A percentile compares a stretch with the other conserved stretches of the same genome.
Conservation (phyloP, 2,113 vertebrate species). For the Heterotilapia buettikoferi region DNA sequence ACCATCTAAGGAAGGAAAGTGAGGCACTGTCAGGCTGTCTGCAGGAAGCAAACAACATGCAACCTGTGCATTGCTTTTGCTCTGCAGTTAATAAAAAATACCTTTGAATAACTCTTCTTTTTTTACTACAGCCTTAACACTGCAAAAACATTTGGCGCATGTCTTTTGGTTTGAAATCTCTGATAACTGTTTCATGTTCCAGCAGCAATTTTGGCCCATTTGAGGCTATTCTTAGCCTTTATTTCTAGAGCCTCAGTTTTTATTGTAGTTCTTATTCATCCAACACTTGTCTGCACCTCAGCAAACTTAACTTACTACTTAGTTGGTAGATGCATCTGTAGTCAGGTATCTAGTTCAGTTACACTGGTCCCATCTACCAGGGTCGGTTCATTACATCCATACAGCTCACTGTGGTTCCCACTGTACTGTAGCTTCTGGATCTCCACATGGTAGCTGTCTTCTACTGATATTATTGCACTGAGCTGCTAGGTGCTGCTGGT, state of each 20-base stretch:
- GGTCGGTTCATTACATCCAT: neutral
- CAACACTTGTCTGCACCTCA: neutral
- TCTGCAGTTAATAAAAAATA: neutral
- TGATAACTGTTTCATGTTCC: neutral
- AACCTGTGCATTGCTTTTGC: neutral
- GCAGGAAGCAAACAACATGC: neutral
- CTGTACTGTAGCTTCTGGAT: neutral
- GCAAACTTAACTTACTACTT: neutral
- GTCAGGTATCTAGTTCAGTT: neutral
- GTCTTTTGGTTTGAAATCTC: neutral
- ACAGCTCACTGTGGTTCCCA: neutral
- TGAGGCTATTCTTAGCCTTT: neutral
- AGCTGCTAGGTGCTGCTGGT: neutral
- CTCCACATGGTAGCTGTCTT: neutral
- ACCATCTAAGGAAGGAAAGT: constrained; percentile 30
- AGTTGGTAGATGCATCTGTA: neutral
- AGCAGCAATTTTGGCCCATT: neutral
- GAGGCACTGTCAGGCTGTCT: neutral
- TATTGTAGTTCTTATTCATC: neutral
- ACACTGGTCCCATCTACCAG: neutral
- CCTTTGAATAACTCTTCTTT: neutral
- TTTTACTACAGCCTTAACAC: neutral
- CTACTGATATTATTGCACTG: neutral
- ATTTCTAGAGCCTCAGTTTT: neutral
- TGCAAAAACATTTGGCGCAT: neutral